Evolutionary conservation across 2,797 vertebrate genomes (phyloP).

Genomic region (Chromis chromis): DNA sequence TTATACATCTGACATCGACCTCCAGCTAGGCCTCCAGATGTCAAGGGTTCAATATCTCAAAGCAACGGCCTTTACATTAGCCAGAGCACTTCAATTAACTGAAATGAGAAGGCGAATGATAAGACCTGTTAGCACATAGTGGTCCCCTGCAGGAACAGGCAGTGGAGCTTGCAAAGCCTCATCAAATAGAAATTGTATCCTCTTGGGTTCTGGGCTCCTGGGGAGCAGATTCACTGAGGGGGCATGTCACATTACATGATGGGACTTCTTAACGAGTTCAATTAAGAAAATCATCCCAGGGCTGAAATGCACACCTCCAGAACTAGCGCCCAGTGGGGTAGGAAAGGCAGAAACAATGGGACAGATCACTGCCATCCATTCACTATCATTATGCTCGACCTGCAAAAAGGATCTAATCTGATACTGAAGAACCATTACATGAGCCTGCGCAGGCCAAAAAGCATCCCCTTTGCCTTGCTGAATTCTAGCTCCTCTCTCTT

Average conservation of each 20-base stretch:
- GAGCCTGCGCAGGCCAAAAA: not conserved
- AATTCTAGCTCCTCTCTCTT: not conserved
- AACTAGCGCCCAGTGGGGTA: slow-evolving; percentile 32
- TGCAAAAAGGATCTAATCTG: slow-evolving; percentile 24
- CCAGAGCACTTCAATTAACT: slow-evolving; percentile 74
- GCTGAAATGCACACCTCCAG: slow-evolving; percentile 70
- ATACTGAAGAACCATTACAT: slow-evolving; percentile 20
- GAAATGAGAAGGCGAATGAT: slow-evolving; percentile 73
- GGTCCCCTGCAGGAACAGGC: slow-evolving; percentile 62
- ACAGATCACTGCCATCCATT: slow-evolving; percentile 15
- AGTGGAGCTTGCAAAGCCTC: slow-evolving; percentile 60
- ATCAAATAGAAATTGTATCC: slow-evolving; percentile 75
- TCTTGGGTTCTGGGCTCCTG: slow-evolving; percentile 52
- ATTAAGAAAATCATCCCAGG: slow-evolving; percentile 71
- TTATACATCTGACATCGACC: slow-evolving; percentile 1
- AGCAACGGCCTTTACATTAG: slow-evolving; percentile 34
- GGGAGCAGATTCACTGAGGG: slow-evolving; percentile 55
- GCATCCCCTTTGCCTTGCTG: not conserved
- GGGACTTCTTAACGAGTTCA: slow-evolving; percentile 61
- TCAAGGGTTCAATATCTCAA: slow-evolving; percentile 56
- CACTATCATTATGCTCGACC: slow-evolving; percentile 32
- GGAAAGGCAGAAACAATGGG: slow-evolving; percentile 18
- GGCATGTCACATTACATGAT: slow-evolving; percentile 68
- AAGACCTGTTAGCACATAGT: slow-evolving; percentile 64
- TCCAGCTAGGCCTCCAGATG: slow-evolving; percentile 42